phyloP scores from a whole-genome alignment of 2,797 vertebrate genomes.

The Alca torda region DNA sequence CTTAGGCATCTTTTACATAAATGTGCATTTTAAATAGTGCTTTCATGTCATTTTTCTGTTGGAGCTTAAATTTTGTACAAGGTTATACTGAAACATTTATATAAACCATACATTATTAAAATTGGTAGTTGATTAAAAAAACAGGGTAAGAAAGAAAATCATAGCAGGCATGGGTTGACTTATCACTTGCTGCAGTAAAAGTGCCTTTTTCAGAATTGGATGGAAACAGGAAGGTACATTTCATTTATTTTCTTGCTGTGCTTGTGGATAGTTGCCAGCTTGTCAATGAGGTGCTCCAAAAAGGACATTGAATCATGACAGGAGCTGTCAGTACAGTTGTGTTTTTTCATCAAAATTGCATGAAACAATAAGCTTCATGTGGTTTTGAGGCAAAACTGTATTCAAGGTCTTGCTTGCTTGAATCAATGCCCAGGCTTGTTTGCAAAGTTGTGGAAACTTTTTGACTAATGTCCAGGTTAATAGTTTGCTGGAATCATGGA shows the following conservation, averaged over 20 bases:
- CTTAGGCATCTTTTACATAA: not conserved
- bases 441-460: not conserved
- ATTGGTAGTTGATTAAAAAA: not conserved
- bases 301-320: slow-evolving; percentile 31
- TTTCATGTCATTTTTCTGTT: not conserved
- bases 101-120: not conserved
- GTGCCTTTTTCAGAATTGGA: not conserved
- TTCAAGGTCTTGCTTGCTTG: not conserved
- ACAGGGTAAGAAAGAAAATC: not conserved
- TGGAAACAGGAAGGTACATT: not conserved
- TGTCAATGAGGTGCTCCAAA: not conserved
- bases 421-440: not conserved
- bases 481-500: not conserved
- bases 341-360: not conserved
- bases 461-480: not conserved
- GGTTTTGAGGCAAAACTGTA: not conserved
- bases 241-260: not conserved
- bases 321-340: not conserved
- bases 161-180: not conserved
- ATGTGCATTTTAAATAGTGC: not conserved
- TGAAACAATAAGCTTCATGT: not conserved
- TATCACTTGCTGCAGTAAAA: not conserved
- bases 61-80: not conserved
- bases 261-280: not conserved
- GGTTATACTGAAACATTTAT: not conserved